A percentile compares a stretch with the other conserved stretches of the same genome.
Evolutionary conservation across 1,140 invertebrate species (phyloP).

Genomic region (Probaryconus sp.): DNA sequence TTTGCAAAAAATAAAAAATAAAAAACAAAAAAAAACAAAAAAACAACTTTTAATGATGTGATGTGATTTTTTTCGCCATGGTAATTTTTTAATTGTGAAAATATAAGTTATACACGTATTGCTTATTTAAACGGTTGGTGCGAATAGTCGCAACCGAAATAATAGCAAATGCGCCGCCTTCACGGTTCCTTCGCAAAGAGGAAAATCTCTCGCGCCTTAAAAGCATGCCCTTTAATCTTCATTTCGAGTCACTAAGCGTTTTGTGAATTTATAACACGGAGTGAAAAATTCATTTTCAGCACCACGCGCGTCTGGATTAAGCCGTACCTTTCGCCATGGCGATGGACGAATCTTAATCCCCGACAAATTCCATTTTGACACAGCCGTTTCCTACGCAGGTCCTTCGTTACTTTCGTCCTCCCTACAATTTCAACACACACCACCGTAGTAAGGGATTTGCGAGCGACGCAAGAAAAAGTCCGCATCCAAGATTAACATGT

Average conservation of each 20-base stretch:
- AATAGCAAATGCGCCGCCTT: conserved; percentile 44
- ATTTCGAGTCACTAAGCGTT: conserved; percentile 55
- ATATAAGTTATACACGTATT: too few species aligned
- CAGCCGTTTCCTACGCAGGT: conserved; percentile 28
- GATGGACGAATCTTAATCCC: conserved; percentile 61
- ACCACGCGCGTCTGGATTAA: conserved; percentile 28
- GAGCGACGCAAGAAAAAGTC: conserved; percentile 44
- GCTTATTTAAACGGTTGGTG: too few species aligned
- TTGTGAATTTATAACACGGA: conserved; percentile 53
- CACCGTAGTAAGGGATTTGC: conserved; percentile 28
- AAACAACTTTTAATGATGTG: too few species aligned
- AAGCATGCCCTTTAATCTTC: conserved; percentile 61
- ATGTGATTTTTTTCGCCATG: too few species aligned
- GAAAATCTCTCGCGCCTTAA: conserved; percentile 57
- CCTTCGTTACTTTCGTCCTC: conserved; percentile 25
- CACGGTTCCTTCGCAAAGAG: conserved; percentile 26
- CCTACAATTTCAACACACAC: conserved; percentile 46
- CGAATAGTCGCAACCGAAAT: conserved; percentile 46
- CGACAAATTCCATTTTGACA: conserved; percentile 62
- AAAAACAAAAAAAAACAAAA: too few species aligned
- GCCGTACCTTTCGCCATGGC: conserved; percentile 30
- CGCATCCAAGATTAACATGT: conserved; percentile 46
- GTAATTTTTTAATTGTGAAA: too few species aligned
- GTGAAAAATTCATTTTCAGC: conserved; percentile 59
- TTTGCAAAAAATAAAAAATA: too few species aligned